Percentiles rank a stretch among this genome's conserved stretches.
These are phyloP conservation scores for Cryptotermes secundus DNA, from an alignment of 1,140 invertebrate species.

Conservation along the genomic window DNA sequence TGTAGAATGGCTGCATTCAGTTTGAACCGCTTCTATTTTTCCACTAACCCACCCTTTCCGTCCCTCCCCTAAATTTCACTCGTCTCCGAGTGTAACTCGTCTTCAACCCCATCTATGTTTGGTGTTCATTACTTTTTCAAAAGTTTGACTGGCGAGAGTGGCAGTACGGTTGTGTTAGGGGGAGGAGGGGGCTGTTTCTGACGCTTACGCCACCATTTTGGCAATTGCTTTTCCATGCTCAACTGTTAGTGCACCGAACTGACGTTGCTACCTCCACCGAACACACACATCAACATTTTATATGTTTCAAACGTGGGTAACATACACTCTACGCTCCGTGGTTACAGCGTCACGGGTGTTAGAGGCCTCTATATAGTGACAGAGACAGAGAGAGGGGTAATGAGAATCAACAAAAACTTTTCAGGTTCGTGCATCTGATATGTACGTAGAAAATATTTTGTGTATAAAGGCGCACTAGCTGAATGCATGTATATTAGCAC, in stretches of 20 bases:
- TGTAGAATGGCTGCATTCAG: too few species aligned
- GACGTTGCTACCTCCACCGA: not conserved
- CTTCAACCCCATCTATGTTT: not conserved
- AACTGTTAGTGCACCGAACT: not conserved
- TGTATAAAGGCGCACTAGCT: too few species aligned
- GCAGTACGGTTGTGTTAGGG: too few species aligned
- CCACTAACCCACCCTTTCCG: not conserved
- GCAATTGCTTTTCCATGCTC: not conserved
- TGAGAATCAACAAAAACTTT: conserved; percentile 9
- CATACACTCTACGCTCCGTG: not conserved
- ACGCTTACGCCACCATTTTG: not conserved
- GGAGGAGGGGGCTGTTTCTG: not conserved
- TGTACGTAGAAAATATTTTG: not conserved
- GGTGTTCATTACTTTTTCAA: conserved; percentile 13
- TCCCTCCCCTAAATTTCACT: too few species aligned
- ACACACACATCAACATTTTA: conserved; percentile 3
- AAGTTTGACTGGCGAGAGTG: not conserved
- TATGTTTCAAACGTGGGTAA: not conserved
- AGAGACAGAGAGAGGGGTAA: not conserved
- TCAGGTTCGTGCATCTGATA: not conserved
- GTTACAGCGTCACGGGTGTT: not conserved
- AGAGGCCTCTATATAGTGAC: too few species aligned
- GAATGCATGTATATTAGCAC: too few species aligned
- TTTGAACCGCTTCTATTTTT: not conserved
- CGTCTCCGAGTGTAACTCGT: too few species aligned